Evolutionary conservation across 2,113 vertebrate species (phyloP).

Genomic region (Chauna torquata): DNA sequence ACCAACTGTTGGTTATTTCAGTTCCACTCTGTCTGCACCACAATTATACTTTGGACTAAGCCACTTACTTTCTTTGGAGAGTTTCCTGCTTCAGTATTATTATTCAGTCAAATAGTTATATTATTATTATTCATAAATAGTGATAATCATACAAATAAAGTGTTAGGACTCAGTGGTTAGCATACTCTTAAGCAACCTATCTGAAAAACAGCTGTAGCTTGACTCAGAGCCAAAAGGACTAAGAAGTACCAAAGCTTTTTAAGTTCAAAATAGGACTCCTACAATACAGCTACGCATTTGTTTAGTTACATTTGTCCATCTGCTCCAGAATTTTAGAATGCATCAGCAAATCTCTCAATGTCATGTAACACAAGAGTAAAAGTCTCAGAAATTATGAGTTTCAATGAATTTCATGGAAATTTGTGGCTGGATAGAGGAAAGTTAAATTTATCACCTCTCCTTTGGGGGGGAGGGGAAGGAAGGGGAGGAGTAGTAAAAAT

Average conservation of each 20-base stretch:
- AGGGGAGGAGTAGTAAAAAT: background rate
- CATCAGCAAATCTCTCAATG: background rate
- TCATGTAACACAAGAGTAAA: background rate
- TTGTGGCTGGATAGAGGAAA: background rate
- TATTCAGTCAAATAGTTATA: background rate
- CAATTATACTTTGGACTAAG: background rate
- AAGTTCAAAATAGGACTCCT: background rate
- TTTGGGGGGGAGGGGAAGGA: background rate
- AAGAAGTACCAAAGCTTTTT: background rate
- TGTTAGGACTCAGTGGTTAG: background rate
- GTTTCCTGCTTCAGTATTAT: background rate
- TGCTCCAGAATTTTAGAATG: background rate
- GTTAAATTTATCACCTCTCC: background rate
- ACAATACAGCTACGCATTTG: background rate
- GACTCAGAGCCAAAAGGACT: background rate
- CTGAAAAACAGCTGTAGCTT: background rate
- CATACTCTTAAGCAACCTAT: background rate
- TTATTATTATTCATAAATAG: background rate
- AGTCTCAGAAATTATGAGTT: background rate
- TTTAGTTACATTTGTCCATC: background rate
- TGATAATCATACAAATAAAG: background rate
- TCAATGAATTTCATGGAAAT: background rate
- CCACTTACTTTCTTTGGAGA: background rate
- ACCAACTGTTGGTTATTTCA: background rate
- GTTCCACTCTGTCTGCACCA: background rate